Evolutionary conservation across 2,113 vertebrate species (phyloP), one percentile per base, ranked within the genome.

Genomic region (Syrmaticus mikado): DNA sequence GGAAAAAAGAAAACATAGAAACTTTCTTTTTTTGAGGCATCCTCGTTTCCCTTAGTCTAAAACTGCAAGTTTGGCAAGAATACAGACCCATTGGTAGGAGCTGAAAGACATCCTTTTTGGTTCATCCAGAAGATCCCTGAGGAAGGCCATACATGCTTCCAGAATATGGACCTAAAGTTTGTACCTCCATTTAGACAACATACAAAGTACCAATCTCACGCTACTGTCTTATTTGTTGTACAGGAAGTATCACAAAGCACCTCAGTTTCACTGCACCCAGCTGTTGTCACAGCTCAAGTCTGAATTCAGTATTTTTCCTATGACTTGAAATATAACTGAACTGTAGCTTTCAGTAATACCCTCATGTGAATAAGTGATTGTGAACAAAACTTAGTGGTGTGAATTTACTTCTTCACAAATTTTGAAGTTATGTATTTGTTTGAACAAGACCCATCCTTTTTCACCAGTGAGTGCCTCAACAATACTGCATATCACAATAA

Each of bases 51-150:
- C 57, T 52, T 61, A 4, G 13, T 64, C 74, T 84, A 57, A 76
- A 93, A 27, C 27, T 11, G 10, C 6, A 50, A 32, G 62, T 45
- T 22, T 36, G 13, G 32, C 22, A 87, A 43, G 32, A 70, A 50
- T 24, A 75, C 12, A 80, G 34, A 6, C 12, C 36, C 24, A 32
- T 0, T 38, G 8, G 7, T 19, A 60, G 1, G 1, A 79, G 19
- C 12, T 55, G 17, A 55, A 71, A 74, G 25, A 53, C 3, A 9
- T 1, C 8, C 5, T 4, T 66, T 24, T 78, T 28, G 11, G 13
- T n/a, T 48, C 11, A 75, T 14, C 7, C 20, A 8, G 1, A 82
- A 8, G 34, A 50, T 38, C 28, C 27, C 17, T 7, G 8, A 70
- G 24, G 78, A 86, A 60, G 85, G 20, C 32, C 36, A 7, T 48